Evolutionary conservation across 2,888 invertebrate genomes (phyloP).

Genomic region (Megastigmus dorsalis): DNA sequence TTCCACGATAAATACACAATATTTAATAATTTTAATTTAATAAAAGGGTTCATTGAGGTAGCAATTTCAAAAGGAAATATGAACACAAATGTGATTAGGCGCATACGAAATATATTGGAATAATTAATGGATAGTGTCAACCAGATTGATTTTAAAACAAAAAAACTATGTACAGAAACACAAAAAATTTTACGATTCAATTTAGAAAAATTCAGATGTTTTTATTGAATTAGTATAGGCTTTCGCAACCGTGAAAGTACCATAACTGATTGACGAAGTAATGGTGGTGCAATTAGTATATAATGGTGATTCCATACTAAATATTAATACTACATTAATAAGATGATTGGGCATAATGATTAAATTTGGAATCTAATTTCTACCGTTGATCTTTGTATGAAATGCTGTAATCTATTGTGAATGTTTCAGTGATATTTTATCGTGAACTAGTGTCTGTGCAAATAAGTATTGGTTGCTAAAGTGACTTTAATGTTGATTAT

Average conservation of each 20-base stretch:
- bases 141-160: not conserved
- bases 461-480: too few species aligned
- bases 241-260: constrained; percentile 61
- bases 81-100: not conserved
- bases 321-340: not conserved
- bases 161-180: not conserved
- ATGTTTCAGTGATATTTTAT: constrained; percentile 1
- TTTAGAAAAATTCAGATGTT: constrained; percentile 43
- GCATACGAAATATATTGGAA: too few species aligned
- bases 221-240: too few species aligned
- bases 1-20: too few species aligned
- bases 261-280: constrained; percentile 53
- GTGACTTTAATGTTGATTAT: too few species aligned
- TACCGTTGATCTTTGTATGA: not conserved
- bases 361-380: too few species aligned
- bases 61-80: too few species aligned
- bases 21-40: too few species aligned
- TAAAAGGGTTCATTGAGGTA: too few species aligned
- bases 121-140: too few species aligned
- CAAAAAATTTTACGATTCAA: not conserved
- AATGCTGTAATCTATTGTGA: not conserved
- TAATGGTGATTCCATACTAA: constrained; percentile 10
- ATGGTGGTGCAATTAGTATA: constrained; percentile 63
- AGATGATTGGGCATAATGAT: not conserved
- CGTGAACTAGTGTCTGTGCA: too few species aligned